These are phyloP conservation scores for Mus spretus DNA, from an alignment of 2,797 vertebrate species.

Conservation along the genomic window DNA sequence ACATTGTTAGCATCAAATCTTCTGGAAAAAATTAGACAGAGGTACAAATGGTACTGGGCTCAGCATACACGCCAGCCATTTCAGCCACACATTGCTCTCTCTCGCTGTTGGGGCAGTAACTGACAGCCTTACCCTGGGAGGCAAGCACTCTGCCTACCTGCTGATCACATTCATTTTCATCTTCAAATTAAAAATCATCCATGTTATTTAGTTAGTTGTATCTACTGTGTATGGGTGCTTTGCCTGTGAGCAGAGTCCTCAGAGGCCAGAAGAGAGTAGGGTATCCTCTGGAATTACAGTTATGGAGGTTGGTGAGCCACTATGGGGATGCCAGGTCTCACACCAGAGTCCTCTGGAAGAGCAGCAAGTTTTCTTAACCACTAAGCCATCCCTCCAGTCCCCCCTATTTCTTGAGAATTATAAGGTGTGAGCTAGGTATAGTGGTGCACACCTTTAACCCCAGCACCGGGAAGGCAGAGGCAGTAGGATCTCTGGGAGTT, in stretches of 20 bases:
- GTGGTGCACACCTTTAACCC: background rate
- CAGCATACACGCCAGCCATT: background rate
- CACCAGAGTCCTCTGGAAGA: background rate
- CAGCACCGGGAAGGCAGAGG: background rate
- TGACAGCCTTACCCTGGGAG: background rate
- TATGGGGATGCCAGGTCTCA: background rate
- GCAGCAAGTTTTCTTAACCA: background rate
- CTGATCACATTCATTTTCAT: too few relatives aligned
- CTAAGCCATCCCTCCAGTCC: background rate
- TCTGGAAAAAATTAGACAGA: constrained; percentile 20
- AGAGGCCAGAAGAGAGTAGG: background rate
- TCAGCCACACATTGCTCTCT: background rate
- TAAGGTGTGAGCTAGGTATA: background rate
- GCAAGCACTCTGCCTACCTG: background rate
- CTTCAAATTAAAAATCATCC: background rate
- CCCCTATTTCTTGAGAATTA: background rate
- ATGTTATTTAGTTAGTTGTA: background rate
- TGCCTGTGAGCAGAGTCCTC: background rate
- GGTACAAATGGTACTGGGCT: background rate
- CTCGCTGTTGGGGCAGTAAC: too few relatives aligned
- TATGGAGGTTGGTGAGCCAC: background rate
- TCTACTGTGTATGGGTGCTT: background rate
- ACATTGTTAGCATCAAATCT: constrained; percentile 23
- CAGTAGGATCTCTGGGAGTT: background rate
- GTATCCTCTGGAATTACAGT: background rate